Percentiles rank a stretch among this genome's conserved stretches.
Conservation (phyloP, 2,888 invertebrate species). For the Drosophila koepferae region DNA sequence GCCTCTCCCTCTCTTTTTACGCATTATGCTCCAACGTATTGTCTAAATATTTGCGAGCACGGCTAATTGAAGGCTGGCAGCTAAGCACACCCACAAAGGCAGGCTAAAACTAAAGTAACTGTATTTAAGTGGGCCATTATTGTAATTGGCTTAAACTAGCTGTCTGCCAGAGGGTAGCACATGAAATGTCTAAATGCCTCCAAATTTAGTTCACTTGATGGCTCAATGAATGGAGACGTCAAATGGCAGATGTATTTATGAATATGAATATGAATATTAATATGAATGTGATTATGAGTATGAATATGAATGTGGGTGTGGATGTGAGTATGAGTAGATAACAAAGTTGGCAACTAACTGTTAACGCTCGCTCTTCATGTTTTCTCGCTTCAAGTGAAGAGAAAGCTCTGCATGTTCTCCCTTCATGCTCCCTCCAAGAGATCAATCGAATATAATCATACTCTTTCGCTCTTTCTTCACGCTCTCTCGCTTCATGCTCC, state of each 20-base stretch:
- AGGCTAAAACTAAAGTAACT: slow-evolving; percentile 12
- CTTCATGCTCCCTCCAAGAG: no score
- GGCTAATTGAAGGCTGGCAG: slow-evolving; percentile 49
- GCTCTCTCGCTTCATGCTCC: no score
- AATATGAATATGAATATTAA: background rate
- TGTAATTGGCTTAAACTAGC: slow-evolving; percentile 27
- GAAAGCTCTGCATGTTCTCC: no score
- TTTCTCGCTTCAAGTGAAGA: no score
- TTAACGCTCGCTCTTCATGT: no score
- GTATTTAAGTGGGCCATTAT: slow-evolving; percentile 35
- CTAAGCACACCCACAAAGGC: background rate
- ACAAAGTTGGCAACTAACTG: no score
- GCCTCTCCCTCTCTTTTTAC: no score
- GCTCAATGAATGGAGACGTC: background rate
- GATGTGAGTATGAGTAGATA: no score
- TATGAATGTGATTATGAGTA: background rate
- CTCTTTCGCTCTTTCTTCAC: no score
- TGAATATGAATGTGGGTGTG: background rate
- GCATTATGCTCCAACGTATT: slow-evolving; percentile 12
- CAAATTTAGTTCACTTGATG: slow-evolving; percentile 4
- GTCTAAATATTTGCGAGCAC: slow-evolving; percentile 42
- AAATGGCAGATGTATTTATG: background rate
- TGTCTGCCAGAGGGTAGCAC: background rate
- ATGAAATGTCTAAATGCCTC: background rate
- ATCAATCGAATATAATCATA: no score